Base-by-base conservation (phyloP, 2,797 vertebrate genomes). In the Gymnodraco acuticeps region DNA sequence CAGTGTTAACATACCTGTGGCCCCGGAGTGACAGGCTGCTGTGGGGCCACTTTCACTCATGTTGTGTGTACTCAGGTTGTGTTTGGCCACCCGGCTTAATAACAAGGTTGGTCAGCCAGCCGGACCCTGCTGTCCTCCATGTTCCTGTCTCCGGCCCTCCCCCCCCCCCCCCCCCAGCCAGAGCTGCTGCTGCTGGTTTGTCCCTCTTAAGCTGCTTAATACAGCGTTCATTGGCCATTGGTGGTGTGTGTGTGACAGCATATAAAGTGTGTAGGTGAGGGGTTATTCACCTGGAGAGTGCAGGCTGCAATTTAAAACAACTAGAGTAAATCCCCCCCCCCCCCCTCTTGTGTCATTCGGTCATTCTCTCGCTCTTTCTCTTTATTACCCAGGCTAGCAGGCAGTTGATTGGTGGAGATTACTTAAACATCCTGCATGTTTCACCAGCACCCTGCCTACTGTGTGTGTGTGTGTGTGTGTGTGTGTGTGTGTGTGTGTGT, bases 391-490 rank as follows among this genome's bases (percentile, higher is more conserved):
- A 96, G 94, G 93, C 95, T 94, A 96, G 94, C 95, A 96, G 93
- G 94, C 95, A 96, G 94, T 95, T 96, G 95, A 97, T 97, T 97
- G 96, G 94, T 94, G 94, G 92, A 96, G 95, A 96, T 96, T 96
- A 96, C 94, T 91, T 90, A 85, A 93, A 96, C 95, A 96, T 96
- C 95, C 95, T 95, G 95, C 93, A 78, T 77, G 81, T 89, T 90
- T 94, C 94, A 95, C 94, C 93, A 92, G 88, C 84, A 82, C 87
- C 70, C 94, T 94, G 91, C 89, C 92, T 94, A 93, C 95, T 95
- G 92, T 94, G 90, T 94, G 94, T 47, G 2, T 8, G 17, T 31
- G 68, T 70, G 68, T 75, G 70, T 81, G 72, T 55, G 43, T 74
- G 66, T 65, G 55, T 47, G 62, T 83, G 68, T 48, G 47, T 68